Percentiles rank a stretch among this genome's conserved stretches.
Conservation (phyloP, 2,797 vertebrate genomes). For the Ptychobarbus kaznakovi region DNA sequence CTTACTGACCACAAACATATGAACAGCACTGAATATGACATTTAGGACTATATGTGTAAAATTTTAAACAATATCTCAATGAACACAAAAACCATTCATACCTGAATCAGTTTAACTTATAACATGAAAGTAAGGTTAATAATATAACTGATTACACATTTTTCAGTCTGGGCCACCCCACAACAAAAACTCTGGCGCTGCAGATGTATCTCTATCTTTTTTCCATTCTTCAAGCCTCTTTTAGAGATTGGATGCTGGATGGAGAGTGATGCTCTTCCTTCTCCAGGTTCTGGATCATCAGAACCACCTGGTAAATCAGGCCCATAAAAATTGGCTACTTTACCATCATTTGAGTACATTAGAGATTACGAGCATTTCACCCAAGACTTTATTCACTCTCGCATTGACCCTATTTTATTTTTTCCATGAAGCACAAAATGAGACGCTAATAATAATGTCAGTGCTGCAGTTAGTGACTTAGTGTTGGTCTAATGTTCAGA, state of each 20-base stretch:
- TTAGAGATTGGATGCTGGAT: too few relatives aligned
- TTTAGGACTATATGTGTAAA: conserved; percentile 28
- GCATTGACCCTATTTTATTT: neutral
- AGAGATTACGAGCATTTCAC: neutral
- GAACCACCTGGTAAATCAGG: conserved; percentile 66
- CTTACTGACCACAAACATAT: neutral
- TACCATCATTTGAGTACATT: neutral
- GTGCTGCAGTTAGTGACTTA: neutral
- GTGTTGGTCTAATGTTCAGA: neutral
- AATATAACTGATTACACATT: too few relatives aligned
- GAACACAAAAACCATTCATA: too few relatives aligned
- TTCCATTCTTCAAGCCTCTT: too few relatives aligned
- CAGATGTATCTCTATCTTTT: conserved; percentile 68
- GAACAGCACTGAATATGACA: neutral
- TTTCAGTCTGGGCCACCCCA: too few relatives aligned
- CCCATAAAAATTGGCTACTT: neutral
- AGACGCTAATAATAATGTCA: neutral
- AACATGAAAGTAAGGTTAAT: too few relatives aligned
- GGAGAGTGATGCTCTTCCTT: too few relatives aligned
- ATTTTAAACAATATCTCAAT: too few relatives aligned
- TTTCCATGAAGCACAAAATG: neutral
- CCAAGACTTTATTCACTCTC: neutral
- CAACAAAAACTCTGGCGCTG: conserved; percentile 70
- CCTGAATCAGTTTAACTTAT: conserved; percentile 71
- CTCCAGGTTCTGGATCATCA: conserved; percentile 72